phyloP scores from a whole-genome alignment of 2,797 vertebrate species.

The Pempheris klunzingeri region DNA sequence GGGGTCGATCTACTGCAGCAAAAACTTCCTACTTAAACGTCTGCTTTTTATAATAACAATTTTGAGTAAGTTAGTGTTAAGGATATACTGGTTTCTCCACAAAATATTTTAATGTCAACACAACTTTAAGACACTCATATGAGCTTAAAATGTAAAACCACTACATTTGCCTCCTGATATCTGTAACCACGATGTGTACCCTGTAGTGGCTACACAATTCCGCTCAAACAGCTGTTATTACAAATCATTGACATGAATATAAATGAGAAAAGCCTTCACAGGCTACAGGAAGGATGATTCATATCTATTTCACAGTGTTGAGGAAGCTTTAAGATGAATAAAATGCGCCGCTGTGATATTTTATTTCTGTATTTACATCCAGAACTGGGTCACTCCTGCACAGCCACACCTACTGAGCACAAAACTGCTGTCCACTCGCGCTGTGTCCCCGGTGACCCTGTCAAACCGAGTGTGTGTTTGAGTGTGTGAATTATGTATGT shows the following conservation, averaged over 20 bases:
- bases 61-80: background rate
- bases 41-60: background rate
- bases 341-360: constrained; percentile 23
- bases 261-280: constrained; percentile 27
- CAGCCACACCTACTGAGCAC: constrained; percentile 41
- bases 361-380: constrained; percentile 41
- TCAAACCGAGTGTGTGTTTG: constrained; percentile 58
- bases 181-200: background rate
- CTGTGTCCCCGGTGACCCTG: constrained; percentile 62
- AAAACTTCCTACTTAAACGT: too few relatives aligned
- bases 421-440: constrained; percentile 45
- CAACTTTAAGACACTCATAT: background rate
- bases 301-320: constrained; percentile 16
- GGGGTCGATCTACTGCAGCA: background rate
- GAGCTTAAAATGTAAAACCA: background rate
- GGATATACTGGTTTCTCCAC: background rate
- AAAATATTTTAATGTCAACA: background rate
- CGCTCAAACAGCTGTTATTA: constrained; percentile 26
- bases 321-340: constrained; percentile 14
- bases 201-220: constrained; percentile 7
- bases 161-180: background rate
- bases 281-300: constrained; percentile 14
- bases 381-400: constrained; percentile 62
- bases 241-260: constrained; percentile 14
- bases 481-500: constrained; percentile 77